Base-by-base conservation (phyloP, 2,888 invertebrate species). In the Drosophila phalerata region DNA sequence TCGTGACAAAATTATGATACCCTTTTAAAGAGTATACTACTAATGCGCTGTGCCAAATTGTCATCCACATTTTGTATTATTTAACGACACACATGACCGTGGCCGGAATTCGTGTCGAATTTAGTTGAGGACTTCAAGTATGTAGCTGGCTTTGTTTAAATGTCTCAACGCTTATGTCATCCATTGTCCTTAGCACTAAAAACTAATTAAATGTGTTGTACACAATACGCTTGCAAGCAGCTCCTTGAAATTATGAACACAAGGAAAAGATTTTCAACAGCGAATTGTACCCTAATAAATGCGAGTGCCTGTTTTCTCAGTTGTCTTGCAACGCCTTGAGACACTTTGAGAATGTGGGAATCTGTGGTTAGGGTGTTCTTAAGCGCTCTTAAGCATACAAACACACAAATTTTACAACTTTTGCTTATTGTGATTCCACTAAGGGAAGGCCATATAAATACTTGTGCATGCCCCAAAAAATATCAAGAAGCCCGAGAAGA, bases 131-230 rank as follows among this genome's bases (percentile, higher is more conserved):
- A 5, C 34, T 43, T n/a, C 6, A n/a, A 5, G 13, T 32, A 37
- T 51, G n/a, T 9, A 40, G n/a, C 5, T 25, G 11, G 5, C 15
- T 52, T 3, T 25, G 19, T n/a, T 22, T 19, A 40, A 32, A 30
- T 49, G 49, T 40, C 40, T 30, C 30, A 40, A 11, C 11, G 34
- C n/a, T 37, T 17, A n/a, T 15, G 11, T 6, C 25, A 52, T 15
- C 19, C 19, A 38, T 56, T 57, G 57, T 42, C 49, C 51, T 61
- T 61, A 19, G 11, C 47, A 38, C 32, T 40, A 17, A 66, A 79
- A 78, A 69, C 77, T 74, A 81, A 85, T 85, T 84, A 81, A 85
- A 74, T 73, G 71, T 69, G 73, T 63, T 79, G 62, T 68, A 58
- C 67, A 77, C 71, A 79, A 58, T 69, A 64, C 53, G 72, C 66